A percentile compares a stretch with the other conserved stretches of the same genome.
Evolutionary conservation across 2,888 invertebrate species (phyloP).

Genomic region (Minunthozetes semirufus): DNA sequence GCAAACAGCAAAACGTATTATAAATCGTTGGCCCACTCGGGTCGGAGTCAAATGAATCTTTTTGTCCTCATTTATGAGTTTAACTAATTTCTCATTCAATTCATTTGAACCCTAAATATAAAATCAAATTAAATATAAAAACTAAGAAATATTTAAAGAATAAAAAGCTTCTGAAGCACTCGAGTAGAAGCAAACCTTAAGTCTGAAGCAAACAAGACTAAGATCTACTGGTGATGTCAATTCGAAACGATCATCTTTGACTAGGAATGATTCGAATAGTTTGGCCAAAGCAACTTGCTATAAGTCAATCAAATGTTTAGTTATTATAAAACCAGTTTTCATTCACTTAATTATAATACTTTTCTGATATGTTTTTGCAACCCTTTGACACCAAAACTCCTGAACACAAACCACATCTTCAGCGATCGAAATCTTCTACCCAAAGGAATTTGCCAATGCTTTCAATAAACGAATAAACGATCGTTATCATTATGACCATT

Average conservation of each 20-base stretch:
- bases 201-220: slow-evolving; percentile 83
- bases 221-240: slow-evolving; percentile 75
- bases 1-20: slow-evolving; percentile 76
- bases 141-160: no score
- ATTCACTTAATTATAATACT: slow-evolving; percentile 49
- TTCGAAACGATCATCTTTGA: slow-evolving; percentile 68
- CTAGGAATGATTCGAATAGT: slow-evolving; percentile 66
- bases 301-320: not conserved
- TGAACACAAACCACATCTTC: slow-evolving; percentile 87
- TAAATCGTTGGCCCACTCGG: slow-evolving; percentile 68
- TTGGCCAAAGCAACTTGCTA: slow-evolving; percentile 60
- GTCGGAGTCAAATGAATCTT: slow-evolving; percentile 88
- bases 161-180: no score
- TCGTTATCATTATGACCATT: no score
- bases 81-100: slow-evolving; percentile 69
- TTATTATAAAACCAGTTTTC: not conserved
- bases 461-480: not conserved
- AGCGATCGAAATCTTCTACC: slow-evolving; percentile 80
- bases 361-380: slow-evolving; percentile 68
- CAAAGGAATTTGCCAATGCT: slow-evolving; percentile 76
- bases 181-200: slow-evolving; percentile 55
- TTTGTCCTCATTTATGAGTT: slow-evolving; percentile 65
- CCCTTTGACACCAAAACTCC: slow-evolving; percentile 69
- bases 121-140: not conserved
- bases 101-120: slow-evolving; percentile 63